Percentiles rank a stretch among this genome's conserved stretches.
Conservation (phyloP, 2,113 vertebrate genomes). For the Felis chaus region DNA sequence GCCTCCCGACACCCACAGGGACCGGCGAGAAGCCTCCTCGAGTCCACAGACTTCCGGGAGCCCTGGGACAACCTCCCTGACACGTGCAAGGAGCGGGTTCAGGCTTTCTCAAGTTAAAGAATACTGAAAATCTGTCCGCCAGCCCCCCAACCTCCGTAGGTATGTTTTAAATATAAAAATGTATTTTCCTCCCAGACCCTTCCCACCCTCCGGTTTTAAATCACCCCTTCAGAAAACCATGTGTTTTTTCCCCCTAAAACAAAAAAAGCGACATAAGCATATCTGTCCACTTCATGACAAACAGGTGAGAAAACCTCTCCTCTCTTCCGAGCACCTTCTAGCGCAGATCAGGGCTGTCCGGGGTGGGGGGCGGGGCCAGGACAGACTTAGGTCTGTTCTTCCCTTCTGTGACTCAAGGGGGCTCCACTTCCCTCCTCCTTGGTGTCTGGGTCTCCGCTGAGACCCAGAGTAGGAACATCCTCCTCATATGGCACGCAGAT, state of each 20-base stretch:
- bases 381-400: conserved; percentile 76
- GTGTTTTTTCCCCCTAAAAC: conserved; percentile 75
- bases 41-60: neutral
- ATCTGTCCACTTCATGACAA: conserved; percentile 68
- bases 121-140: too few species aligned
- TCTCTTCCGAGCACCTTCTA: conserved; percentile 49
- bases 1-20: neutral
- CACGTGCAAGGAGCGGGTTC: accelerated
- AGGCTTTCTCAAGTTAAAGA: neutral
- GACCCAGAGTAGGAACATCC: conserved; percentile 87
- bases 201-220: conserved; percentile 64
- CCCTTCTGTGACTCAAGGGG: conserved; percentile 63
- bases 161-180: conserved; percentile 28
- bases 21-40: accelerated
- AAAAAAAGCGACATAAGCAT: conserved; percentile 69
- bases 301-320: conserved; percentile 51
- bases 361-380: neutral
- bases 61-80: neutral
- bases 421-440: conserved; percentile 74
- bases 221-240: conserved; percentile 75
- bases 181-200: neutral
- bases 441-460: conserved; percentile 85
- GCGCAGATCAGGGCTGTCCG: neutral
- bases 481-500: conserved; percentile 82
- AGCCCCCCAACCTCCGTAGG: accelerated